Percentiles rank a stretch among this genome's conserved stretches.
Evolutionary conservation across 1,140 invertebrate genomes (phyloP).

Genomic region (Myzus persicae): DNA sequence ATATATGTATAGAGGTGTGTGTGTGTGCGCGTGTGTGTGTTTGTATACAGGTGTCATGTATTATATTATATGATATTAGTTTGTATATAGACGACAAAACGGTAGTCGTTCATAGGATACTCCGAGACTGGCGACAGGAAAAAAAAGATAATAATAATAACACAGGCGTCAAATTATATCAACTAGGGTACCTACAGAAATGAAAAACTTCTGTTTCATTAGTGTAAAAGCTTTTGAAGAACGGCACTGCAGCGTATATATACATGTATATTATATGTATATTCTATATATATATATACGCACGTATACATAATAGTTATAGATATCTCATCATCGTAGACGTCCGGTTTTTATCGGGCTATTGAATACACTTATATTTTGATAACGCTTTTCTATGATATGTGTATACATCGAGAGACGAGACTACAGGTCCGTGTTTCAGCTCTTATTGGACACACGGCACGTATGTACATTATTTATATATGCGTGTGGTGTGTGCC

Average conservation of each 20-base stretch:
- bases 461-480: not conserved
- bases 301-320: not conserved
- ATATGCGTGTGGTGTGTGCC: not conserved
- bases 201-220: conserved; percentile 50
- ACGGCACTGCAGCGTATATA: not conserved
- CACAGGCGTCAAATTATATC: conserved; percentile 36
- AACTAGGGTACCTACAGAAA: not conserved
- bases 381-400: conserved; percentile 14
- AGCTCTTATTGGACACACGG: not conserved
- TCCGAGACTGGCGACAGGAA: not conserved
- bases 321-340: conserved; percentile 28
- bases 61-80: conserved; percentile 20
- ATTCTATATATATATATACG: not conserved
- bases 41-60: not conserved
- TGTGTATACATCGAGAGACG: not conserved
- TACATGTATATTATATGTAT: not conserved
- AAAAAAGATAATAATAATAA: conserved; percentile 39
- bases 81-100: conserved; percentile 9
- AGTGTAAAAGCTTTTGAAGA: conserved; percentile 49
- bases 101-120: not conserved
- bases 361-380: conserved; percentile 42
- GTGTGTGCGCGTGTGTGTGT: not conserved
- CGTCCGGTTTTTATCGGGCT: conserved; percentile 33
- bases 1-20: not conserved
- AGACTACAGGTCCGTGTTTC: not conserved